Conservation (phyloP, 2,113 vertebrate genomes). For the Pollachius pollachius region DNA sequence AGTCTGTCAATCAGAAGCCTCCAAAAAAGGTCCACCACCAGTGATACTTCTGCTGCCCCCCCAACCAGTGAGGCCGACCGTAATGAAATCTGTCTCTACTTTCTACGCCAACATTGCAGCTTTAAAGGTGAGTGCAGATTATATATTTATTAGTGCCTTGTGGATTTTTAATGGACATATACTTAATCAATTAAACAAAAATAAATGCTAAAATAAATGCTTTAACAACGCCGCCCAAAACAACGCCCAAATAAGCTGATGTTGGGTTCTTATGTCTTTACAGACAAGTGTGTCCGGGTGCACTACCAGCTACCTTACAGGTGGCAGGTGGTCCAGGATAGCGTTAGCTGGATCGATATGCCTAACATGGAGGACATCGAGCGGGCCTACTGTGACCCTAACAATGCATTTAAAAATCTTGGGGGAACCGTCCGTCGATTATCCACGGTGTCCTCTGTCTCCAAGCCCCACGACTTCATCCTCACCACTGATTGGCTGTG, state of each 20-base stretch:
- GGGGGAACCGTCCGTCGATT: slow-evolving; percentile 77
- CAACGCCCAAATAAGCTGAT: background rate
- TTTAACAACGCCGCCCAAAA: background rate
- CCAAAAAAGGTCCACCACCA: background rate
- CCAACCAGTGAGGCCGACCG: slow-evolving; percentile 54
- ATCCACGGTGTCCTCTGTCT: slow-evolving; percentile 85
- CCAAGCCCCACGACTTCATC: slow-evolving; percentile 84
- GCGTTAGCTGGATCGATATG: slow-evolving; percentile 74
- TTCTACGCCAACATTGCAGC: slow-evolving; percentile 77
- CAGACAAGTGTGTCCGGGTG: slow-evolving; percentile 78
- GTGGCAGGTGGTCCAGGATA: slow-evolving; percentile 79
- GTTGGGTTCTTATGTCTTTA: slow-evolving; percentile 6
- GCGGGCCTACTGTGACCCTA: slow-evolving; percentile 82
- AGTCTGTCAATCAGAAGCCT: background rate
- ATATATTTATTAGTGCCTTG: background rate
- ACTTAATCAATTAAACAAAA: background rate
- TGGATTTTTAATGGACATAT: background rate
- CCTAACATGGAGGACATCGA: slow-evolving; percentile 79
- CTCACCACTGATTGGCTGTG: slow-evolving; percentile 92
- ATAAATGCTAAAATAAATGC: too few relatives aligned
- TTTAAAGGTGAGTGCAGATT: slow-evolving; percentile 75
- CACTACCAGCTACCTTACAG: slow-evolving; percentile 87
- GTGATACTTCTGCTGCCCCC: slow-evolving; percentile 1
- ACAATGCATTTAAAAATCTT: slow-evolving; percentile 68
- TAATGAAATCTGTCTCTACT: slow-evolving; percentile 87